Base-by-base conservation (phyloP, 2,797 vertebrate genomes). In the Darevskia mixta region DNA sequence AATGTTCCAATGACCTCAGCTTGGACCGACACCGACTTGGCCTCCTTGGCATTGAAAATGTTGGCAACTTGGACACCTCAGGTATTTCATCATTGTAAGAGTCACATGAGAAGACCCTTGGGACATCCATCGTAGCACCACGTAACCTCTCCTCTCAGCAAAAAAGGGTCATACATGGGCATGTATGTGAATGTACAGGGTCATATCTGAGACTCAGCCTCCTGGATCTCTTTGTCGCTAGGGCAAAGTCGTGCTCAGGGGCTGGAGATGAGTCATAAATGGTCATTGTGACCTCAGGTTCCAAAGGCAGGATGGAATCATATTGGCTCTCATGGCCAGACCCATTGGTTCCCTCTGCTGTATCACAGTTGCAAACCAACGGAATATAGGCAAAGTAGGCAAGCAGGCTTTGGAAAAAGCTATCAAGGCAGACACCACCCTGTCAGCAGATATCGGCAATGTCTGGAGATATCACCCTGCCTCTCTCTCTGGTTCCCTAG, bases 271-370 rank as follows among this genome's bases (percentile, higher is more conserved):
- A 75, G 88, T 89, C 88, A 69, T n/a, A 76, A 76, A 6, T 15
- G 8, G 23, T 61, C 32, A 81, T 82, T 89, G 78, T 89, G 88
- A 89, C 18, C 11, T 41, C 20, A 23, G 32, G 69, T 88, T 88
- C 87, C 55, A 67, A 81, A 58, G 67, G 35, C 49, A 45, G 41
- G 32, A 67, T 23, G 61, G 83, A 86, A 89, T 15, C 27, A 8
- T 20, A 13, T 6, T 11, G 29, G 18, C 17, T 55, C 61, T 49
- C 43, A 49, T 17, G 15, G 38, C 27, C n/a, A 29, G 25, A 9
- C 3, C 2, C 5, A 29, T 29, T 13, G 35, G 8, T 35, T 49
- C 2, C n/a, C 35, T 18, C 8, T 32, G 43, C 29, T 23, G 5
- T 11, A 20, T 38, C 27, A 43, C 25, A 23, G 73, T 8, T 4